These are phyloP conservation scores for Erebia epiphron DNA, from an alignment of 2,888 invertebrate genomes.

Conservation along the genomic window DNA sequence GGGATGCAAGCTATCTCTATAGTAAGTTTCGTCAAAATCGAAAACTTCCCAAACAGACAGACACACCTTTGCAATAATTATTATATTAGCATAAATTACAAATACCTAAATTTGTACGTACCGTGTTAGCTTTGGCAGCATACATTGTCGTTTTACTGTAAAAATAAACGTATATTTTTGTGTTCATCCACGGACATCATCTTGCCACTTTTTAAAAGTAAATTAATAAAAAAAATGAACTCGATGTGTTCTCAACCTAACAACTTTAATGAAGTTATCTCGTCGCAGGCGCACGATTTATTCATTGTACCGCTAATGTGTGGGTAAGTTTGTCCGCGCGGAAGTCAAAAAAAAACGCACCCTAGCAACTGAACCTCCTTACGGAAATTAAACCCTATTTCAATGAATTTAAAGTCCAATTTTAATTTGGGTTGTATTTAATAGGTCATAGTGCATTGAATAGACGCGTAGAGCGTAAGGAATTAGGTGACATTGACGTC, in stretches of 20 bases:
- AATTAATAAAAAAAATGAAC: no score
- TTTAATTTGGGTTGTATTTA: constrained; percentile 10
- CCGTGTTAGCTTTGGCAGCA: no score
- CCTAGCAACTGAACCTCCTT: constrained; percentile 33
- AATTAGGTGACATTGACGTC: constrained; percentile 76
- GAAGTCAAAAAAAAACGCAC: constrained; percentile 59
- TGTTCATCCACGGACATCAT: no score
- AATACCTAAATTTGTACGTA: no score
- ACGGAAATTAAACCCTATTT: constrained; percentile 28
- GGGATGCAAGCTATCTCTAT: no score
- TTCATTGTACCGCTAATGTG: constrained; percentile 70
- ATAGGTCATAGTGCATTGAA: constrained; percentile 55
- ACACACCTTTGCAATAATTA: no score
- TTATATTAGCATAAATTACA: no score
- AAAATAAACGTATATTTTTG: no score
- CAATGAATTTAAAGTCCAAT: constrained; percentile 23
- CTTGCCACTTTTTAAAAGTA: no score
- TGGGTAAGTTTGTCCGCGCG: constrained; percentile 70
- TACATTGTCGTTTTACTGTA: no score
- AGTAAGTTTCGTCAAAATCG: no score
- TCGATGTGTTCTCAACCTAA: constrained; percentile 36
- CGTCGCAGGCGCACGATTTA: constrained; percentile 56
- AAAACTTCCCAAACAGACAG: no score
- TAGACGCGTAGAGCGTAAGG: constrained; percentile 74
- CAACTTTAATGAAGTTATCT: constrained; percentile 60